These are phyloP conservation scores for Sphenodon punctatus DNA, from an alignment of 2,797 vertebrate species.

Conservation along the genomic window DNA sequence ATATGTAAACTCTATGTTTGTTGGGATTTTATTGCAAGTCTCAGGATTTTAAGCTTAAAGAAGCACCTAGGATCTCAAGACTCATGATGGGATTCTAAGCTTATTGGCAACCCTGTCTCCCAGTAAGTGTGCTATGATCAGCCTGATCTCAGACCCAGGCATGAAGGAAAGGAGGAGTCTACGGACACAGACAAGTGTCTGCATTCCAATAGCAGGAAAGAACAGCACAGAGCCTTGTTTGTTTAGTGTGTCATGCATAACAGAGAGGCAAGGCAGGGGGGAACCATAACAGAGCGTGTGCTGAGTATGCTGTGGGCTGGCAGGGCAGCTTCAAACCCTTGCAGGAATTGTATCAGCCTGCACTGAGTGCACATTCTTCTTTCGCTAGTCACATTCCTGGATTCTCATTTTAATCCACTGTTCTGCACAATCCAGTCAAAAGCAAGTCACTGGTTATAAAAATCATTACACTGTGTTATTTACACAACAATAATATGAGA, in stretches of 20 bases:
- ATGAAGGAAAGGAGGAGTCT: background rate
- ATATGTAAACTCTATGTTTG: no score
- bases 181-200: background rate
- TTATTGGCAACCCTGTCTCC: background rate
- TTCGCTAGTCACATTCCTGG: background rate
- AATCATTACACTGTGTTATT: background rate
- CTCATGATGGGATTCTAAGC: no score
- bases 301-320: background rate
- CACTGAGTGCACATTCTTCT: slow-evolving; percentile 20
- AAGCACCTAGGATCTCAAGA: no score
- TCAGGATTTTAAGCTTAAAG: no score
- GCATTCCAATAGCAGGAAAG: rapidly evolving
- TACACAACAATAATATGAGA: background rate
- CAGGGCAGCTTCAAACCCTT: background rate
- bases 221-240: background rate
- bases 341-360: background rate
- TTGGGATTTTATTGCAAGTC: no score
- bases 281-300: background rate
- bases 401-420: background rate
- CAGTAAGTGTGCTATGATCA: background rate
- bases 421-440: background rate
- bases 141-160: background rate
- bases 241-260: background rate
- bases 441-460: background rate
- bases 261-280: rapidly evolving